A percentile compares a stretch with the other conserved stretches of the same genome.
phyloP scores from a whole-genome alignment of 2,113 vertebrate species.

The Charadrius vociferus region DNA sequence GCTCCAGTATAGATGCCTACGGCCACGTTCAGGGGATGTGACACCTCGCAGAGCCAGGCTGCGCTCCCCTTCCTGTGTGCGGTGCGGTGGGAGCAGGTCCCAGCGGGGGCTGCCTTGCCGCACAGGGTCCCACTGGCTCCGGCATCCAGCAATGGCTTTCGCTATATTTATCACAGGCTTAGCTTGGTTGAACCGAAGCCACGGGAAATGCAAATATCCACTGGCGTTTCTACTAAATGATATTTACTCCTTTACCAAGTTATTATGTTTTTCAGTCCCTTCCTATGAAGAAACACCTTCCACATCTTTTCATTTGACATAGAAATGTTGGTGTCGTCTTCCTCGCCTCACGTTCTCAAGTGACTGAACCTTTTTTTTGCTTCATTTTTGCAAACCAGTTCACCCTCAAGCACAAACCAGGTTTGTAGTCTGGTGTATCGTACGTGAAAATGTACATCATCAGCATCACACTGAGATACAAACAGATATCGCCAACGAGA shows the following conservation, averaged over 20 bases:
- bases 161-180: neutral
- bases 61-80: rapidly evolving
- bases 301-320: neutral
- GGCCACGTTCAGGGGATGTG: rapidly evolving
- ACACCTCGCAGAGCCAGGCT: neutral
- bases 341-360: neutral
- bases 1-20: neutral
- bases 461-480: neutral
- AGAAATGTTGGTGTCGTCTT: neutral
- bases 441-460: neutral
- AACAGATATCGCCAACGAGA: neutral
- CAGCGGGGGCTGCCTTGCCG: neutral
- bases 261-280: neutral
- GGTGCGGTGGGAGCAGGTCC: neutral
- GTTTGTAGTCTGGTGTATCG: neutral
- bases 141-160: neutral
- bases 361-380: neutral
- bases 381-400: neutral
- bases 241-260: neutral
- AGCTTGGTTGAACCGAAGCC: neutral
- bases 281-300: neutral
- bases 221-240: neutral
- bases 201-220: neutral
- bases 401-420: neutral
- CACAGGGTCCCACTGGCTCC: rapidly evolving